Percentiles rank a stretch among this genome's conserved stretches.
Conservation (phyloP, 2,888 invertebrate genomes). For the Drosophila putrida region DNA sequence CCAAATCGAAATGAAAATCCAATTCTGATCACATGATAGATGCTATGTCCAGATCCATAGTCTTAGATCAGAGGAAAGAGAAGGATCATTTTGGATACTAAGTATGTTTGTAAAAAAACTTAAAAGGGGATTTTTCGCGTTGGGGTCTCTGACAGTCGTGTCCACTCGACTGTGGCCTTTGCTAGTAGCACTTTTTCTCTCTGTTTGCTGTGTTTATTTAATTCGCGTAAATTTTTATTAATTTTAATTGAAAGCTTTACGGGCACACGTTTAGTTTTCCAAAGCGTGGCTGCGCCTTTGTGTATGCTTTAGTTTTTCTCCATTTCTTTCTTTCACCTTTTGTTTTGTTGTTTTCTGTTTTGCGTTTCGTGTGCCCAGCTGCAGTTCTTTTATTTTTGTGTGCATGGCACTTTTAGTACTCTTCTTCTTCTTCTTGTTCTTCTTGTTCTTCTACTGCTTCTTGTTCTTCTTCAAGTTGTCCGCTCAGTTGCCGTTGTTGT, state of each 20-base stretch:
- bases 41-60: too few species aligned
- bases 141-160: too few species aligned
- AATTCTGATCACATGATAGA: too few species aligned
- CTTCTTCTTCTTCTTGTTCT: conserved; percentile 1
- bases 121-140: too few species aligned
- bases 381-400: conserved; percentile 35
- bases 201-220: conserved; percentile 66
- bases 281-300: conserved; percentile 60
- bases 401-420: conserved; percentile 29
- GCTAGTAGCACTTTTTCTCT: too few species aligned
- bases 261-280: conserved; percentile 48
- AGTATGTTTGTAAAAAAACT: too few species aligned
- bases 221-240: conserved; percentile 79
- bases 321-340: neutral
- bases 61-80: too few species aligned
- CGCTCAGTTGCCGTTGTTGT: conserved; percentile 35
- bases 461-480: neutral
- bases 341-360: conserved; percentile 17
- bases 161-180: too few species aligned
- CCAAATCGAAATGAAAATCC: too few species aligned
- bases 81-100: too few species aligned
- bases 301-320: conserved; percentile 55
- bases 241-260: conserved; percentile 82
- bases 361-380: conserved; percentile 40
- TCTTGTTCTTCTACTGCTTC: conserved; percentile 1